phyloP scores from a whole-genome alignment of 2,113 vertebrate genomes.

The Martes martes region DNA sequence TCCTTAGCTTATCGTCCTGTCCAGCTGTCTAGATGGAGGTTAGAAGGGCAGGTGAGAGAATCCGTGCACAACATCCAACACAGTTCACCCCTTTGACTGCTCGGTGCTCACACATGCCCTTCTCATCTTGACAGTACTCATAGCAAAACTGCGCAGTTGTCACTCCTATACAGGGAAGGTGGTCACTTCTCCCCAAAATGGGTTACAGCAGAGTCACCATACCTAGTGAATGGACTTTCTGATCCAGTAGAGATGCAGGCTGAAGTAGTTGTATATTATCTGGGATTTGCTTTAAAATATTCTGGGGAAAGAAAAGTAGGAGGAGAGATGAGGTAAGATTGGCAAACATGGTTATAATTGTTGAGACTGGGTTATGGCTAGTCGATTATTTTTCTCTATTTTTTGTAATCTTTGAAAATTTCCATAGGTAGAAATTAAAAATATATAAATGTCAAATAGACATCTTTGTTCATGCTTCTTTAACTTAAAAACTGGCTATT shows the following conservation, averaged over 20 bases:
- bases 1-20: background rate
- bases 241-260: background rate
- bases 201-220: background rate
- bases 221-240: background rate
- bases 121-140: background rate
- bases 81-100: background rate
- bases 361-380: background rate
- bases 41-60: background rate
- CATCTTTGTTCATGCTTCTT: background rate
- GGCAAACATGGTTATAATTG: background rate
- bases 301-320: background rate
- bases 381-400: background rate
- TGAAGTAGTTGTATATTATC: background rate
- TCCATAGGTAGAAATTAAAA: background rate
- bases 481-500: background rate
- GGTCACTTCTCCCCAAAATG: background rate
- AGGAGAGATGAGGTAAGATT: background rate
- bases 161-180: background rate
- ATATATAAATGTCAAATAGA: background rate
- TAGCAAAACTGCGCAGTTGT: background rate
- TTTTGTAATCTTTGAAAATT: constrained; percentile 43
- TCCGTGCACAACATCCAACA: background rate
- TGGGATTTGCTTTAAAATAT: background rate
- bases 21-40: background rate
- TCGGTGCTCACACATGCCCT: background rate